These are phyloP conservation scores for Caenorhabditis sp. DNA, from an alignment of 2,888 invertebrate genomes.

Conservation along the genomic window DNA sequence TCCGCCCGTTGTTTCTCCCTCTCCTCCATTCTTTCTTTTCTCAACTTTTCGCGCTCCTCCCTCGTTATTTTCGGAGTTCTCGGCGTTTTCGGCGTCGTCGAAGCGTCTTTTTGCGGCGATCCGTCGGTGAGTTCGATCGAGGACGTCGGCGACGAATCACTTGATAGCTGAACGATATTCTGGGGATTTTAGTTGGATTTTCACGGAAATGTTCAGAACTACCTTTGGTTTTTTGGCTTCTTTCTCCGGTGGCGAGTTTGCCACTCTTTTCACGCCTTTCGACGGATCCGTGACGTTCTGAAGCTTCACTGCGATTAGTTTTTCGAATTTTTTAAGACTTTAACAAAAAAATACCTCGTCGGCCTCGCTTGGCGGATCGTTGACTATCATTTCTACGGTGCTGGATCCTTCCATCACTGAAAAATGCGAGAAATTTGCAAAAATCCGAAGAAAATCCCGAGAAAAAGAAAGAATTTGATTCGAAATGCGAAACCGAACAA, in stretches of 20 bases:
- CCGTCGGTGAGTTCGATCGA: neutral
- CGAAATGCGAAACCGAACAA: neutral
- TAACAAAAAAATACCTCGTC: slow-evolving; percentile 26
- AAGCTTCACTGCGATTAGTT: neutral
- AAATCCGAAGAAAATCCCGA: neutral
- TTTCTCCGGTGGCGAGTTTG: slow-evolving; percentile 23
- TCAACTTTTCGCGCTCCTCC: slow-evolving; percentile 53
- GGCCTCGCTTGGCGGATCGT: slow-evolving; percentile 4
- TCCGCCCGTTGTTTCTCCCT: slow-evolving; percentile 37
- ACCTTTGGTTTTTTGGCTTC: slow-evolving; percentile 47
- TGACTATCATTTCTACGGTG: slow-evolving; percentile 5
- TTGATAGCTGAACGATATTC: slow-evolving; percentile 17
- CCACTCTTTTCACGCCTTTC: slow-evolving; percentile 49
- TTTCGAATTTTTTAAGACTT: no score
- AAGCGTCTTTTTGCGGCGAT: slow-evolving; percentile 21
- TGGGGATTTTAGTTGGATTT: neutral
- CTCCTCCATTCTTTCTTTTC: slow-evolving; percentile 41
- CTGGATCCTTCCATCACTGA: slow-evolving; percentile 21
- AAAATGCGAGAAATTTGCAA: neutral
- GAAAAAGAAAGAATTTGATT: slow-evolving; percentile 6
- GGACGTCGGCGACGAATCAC: neutral
- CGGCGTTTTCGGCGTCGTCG: slow-evolving; percentile 48
- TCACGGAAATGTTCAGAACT: neutral
- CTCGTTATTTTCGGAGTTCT: slow-evolving; percentile 48
- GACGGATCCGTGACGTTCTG: slow-evolving; percentile 20